These are phyloP conservation scores for Rosalia funebris DNA, from an alignment of 2,888 invertebrate species.

Conservation along the genomic window DNA sequence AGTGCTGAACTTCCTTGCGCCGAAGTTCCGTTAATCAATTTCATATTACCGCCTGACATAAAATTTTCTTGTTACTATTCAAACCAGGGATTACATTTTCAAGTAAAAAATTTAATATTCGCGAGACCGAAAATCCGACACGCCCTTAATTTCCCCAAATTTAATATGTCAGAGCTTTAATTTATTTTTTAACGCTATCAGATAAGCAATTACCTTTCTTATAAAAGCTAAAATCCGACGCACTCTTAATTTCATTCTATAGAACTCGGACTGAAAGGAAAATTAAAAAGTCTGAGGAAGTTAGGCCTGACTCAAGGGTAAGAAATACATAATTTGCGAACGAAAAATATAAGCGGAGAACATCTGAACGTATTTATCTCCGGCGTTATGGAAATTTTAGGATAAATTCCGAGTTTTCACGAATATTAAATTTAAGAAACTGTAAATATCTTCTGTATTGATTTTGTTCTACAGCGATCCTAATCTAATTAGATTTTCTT, in stretches of 20 bases:
- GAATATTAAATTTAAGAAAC: constrained; percentile 36
- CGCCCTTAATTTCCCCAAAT: constrained; percentile 14
- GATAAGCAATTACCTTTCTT: constrained; percentile 23
- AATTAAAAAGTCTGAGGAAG: constrained; percentile 38
- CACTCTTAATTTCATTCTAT: constrained; percentile 30
- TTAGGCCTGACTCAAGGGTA: constrained; percentile 15
- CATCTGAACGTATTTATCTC: constrained; percentile 37
- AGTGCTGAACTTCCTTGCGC: too few relatives aligned
- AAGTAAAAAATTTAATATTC: too few relatives aligned
- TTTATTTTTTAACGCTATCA: constrained; percentile 3
- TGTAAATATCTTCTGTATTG: constrained; percentile 29
- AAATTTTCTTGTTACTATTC: too few relatives aligned
- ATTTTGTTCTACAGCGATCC: constrained; percentile 15
- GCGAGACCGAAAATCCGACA: not conserved
- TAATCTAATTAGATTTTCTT: constrained; percentile 10
- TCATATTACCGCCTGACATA: too few relatives aligned
- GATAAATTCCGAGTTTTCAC: constrained; percentile 32
- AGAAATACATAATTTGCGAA: constrained; percentile 33
- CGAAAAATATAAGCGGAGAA: constrained; percentile 32
- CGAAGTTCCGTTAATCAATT: too few relatives aligned
- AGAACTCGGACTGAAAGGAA: constrained; percentile 28
- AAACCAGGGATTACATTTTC: too few relatives aligned
- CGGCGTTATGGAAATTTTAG: constrained; percentile 27
- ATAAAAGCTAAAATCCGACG: constrained; percentile 26
- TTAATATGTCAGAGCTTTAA: not conserved